These are phyloP conservation scores for Drosophila macrospina DNA, from an alignment of 2,888 invertebrate genomes.

Conservation along the genomic window DNA sequence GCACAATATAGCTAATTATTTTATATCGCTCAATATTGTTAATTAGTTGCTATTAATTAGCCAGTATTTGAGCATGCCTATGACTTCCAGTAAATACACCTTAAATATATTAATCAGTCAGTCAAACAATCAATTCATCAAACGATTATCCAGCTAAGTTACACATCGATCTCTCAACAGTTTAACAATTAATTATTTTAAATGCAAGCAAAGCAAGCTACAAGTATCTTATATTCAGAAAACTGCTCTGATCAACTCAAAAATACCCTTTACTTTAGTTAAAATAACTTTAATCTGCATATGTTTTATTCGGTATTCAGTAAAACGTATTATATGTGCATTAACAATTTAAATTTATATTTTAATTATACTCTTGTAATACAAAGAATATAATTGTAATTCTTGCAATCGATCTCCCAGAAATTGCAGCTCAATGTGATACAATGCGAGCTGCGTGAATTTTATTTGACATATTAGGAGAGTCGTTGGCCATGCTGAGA, in stretches of 20 bases:
- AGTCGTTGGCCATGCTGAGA: conserved; percentile 1
- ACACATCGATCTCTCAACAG: background rate
- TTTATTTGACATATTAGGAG: conserved; percentile 18
- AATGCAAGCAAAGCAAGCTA: background rate
- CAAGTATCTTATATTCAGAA: background rate
- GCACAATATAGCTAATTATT: too few species aligned
- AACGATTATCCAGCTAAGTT: background rate
- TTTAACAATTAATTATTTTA: background rate
- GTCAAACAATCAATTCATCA: background rate
- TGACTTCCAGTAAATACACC: background rate
- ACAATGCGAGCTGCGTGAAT: conserved; percentile 4
- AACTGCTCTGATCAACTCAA: background rate
- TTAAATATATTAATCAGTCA: background rate
- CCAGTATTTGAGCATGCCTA: background rate
- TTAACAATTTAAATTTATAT: too few species aligned
- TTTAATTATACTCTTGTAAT: too few species aligned
- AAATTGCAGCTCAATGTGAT: background rate
- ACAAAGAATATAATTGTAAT: too few species aligned
- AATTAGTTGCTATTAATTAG: background rate
- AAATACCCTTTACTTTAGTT: background rate
- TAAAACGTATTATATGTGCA: too few species aligned
- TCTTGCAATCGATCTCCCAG: too few species aligned
- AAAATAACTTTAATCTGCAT: background rate
- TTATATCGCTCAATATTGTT: background rate
- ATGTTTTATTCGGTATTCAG: too few species aligned